Conservation (phyloP, 2,113 vertebrate genomes). For the Nestor notabilis region DNA sequence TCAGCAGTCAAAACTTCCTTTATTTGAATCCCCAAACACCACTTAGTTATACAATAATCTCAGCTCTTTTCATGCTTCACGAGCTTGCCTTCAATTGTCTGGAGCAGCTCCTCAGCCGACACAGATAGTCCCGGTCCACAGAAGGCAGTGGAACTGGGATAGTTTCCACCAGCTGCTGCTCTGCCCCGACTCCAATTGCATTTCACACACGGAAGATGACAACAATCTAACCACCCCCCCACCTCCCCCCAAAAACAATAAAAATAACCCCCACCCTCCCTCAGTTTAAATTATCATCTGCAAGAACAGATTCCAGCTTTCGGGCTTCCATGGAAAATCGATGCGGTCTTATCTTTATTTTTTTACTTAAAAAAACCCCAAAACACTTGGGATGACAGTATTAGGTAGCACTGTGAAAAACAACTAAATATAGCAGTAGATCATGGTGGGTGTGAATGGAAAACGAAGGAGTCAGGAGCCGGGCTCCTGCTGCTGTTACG, state of each 20-base stretch:
- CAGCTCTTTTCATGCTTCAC: not conserved
- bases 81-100: slow-evolving; percentile 32
- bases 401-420: slow-evolving; percentile 75
- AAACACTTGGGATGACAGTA: slow-evolving; percentile 57
- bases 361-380: slow-evolving; percentile 34
- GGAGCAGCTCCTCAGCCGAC: slow-evolving; percentile 1
- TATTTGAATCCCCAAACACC: slow-evolving; percentile 66
- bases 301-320: slow-evolving; percentile 50
- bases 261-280: not conserved
- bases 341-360: slow-evolving; percentile 63
- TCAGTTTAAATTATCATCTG: not conserved
- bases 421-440: slow-evolving; percentile 80
- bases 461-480: slow-evolving; percentile 76
- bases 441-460: slow-evolving; percentile 78
- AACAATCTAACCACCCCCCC: not conserved
- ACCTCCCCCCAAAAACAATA: not conserved
- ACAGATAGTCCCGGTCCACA: not conserved
- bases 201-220: slow-evolving; percentile 24
- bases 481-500: slow-evolving; percentile 70
- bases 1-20: slow-evolving; percentile 73
- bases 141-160: not conserved
- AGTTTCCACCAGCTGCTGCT: slow-evolving; percentile 1
- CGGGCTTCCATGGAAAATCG: slow-evolving; percentile 58
- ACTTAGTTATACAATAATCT: slow-evolving; percentile 58
- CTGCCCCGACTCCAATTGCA: not conserved